Percentiles rank a stretch among this genome's conserved stretches.
These are phyloP conservation scores for Proctacanthus coquilletti DNA, from an alignment of 1,140 invertebrate species.

Conservation along the genomic window DNA sequence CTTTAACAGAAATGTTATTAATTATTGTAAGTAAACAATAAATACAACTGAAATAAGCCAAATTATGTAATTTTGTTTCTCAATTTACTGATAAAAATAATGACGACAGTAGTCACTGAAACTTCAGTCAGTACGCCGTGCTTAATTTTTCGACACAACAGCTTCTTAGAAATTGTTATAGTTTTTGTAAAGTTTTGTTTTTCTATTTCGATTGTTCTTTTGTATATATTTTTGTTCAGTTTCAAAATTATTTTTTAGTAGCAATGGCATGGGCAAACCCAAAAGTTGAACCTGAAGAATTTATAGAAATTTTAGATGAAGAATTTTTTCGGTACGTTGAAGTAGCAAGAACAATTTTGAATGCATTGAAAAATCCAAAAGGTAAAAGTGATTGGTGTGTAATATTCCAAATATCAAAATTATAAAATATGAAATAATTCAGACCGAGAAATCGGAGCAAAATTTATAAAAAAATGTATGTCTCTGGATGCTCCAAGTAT, in stretches of 20 bases:
- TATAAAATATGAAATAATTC: conserved; percentile 1
- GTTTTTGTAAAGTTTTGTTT: neutral
- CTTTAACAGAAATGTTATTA: no score
- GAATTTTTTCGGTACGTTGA: conserved; percentile 15
- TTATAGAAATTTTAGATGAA: conserved; percentile 10
- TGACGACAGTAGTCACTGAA: no score
- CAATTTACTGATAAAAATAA: no score
- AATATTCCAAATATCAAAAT: neutral
- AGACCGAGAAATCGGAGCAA: conserved; percentile 29
- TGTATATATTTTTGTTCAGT: neutral
- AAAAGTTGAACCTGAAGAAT: neutral
- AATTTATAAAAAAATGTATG: conserved; percentile 28
- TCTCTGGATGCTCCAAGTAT: conserved; percentile 23
- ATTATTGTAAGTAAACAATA: no score
- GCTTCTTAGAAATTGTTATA: neutral
- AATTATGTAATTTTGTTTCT: no score
- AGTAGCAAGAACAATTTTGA: conserved; percentile 12
- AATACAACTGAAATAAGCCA: no score
- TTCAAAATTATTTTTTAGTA: neutral
- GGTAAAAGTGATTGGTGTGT: conserved; percentile 2
- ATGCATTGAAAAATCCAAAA: conserved; percentile 12
- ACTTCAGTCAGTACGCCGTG: no score
- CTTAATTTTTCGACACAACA: no score
- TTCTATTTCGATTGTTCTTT: no score
- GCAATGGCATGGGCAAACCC: neutral